Evolutionary conservation across 2,888 invertebrate genomes (phyloP), one percentile per base, ranked within the genome.

Genomic region (Melinaea menophilus): DNA sequence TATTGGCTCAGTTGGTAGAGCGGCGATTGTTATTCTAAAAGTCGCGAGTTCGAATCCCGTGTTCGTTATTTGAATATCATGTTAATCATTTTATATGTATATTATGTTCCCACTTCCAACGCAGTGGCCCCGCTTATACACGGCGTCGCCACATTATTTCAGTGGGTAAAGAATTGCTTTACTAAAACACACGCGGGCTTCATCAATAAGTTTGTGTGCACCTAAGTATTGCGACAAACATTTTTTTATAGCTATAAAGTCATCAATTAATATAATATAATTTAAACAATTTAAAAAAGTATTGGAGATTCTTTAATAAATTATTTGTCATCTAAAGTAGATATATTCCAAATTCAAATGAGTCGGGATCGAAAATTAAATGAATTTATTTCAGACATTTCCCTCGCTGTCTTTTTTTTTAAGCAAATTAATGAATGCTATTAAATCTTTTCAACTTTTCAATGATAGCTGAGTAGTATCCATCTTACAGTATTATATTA

Each of bases 141-240:
- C 22, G 51, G 51, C 31, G 51, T 51, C 31, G 51, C 51, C 51
- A 51, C 72, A 69, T 71, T 56, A 31, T 12, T 4, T 67, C 41
- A 68, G 72, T 73, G 73, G 73, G 74, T 58, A 75, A 54, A 56
- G 46, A 55, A 64, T 9, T 2, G 72, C 74, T 74, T 64, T 68
- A 68, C 71, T 72, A 75, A 74, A 74, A 75, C 72, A 73, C 72
- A 71, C 67, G 62, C 73, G 58, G 33, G 60, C 71, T 74, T 74
- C 2, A 2, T 65, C 54, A 35, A 68, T 75, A 72, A 69, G 67
- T 63, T 64, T 71, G 72, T 72, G 72, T 72, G 73, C 72, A 74
- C 72, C 73, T 72, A 72, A 74, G 69, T 71, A 67, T 69, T 65
- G 74, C 71, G 58, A 75, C 73, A 69, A 51, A 9, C 2, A 9